Conservation (phyloP, 1,140 invertebrate genomes). For the Drosophila setifemur region DNA sequence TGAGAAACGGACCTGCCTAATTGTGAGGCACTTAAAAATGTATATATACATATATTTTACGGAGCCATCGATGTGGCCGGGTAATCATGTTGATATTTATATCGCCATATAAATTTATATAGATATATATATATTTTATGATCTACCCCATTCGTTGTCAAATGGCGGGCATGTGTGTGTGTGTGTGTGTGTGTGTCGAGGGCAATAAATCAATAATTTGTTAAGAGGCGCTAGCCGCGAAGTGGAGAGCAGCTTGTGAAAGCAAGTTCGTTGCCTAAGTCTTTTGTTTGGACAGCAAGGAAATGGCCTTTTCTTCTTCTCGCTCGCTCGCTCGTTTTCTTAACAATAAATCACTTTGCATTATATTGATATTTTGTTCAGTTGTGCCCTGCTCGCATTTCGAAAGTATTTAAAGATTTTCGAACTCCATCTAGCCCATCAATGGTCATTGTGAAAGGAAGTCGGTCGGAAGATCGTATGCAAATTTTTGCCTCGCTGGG, state of each 20-base stretch:
- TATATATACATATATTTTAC: slow-evolving; percentile 41
- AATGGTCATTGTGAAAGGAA: slow-evolving; percentile 65
- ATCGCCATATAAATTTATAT: slow-evolving; percentile 20
- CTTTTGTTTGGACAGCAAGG: slow-evolving; percentile 64
- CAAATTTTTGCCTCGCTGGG: slow-evolving; percentile 49
- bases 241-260: slow-evolving; percentile 57
- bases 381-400: slow-evolving; percentile 64
- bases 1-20: slow-evolving; percentile 64
- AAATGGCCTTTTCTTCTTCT: slow-evolving; percentile 47
- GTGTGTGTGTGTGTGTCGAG: slow-evolving; percentile 21
- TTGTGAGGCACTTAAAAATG: slow-evolving; percentile 62
- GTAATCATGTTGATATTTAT: slow-evolving; percentile 24
- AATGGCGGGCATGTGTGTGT: background rate
- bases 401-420: slow-evolving; percentile 64
- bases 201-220: slow-evolving; percentile 74
- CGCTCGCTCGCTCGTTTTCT: background rate
- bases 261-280: slow-evolving; percentile 81
- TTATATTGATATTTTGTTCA: slow-evolving; percentile 40
- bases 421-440: slow-evolving; percentile 17
- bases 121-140: slow-evolving; percentile 37
- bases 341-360: slow-evolving; percentile 37
- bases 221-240: slow-evolving; percentile 53
- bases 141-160: slow-evolving; percentile 32
- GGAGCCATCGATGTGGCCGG: slow-evolving; percentile 11
- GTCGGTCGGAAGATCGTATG: slow-evolving; percentile 62